Base-by-base conservation (phyloP, 1,140 invertebrate species). In the Pomacea maculata region DNA sequence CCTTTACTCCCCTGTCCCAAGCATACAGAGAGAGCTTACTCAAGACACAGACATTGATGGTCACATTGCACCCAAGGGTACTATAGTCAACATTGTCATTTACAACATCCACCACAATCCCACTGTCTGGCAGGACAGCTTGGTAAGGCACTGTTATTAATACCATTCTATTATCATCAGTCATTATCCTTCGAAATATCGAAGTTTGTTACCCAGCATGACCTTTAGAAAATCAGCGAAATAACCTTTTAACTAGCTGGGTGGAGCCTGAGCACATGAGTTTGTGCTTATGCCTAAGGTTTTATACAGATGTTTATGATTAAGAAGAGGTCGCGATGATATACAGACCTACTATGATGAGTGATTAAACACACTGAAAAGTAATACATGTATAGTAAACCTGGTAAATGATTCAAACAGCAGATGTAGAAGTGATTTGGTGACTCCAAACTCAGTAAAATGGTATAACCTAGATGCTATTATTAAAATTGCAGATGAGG, bases 1-100 rank as follows among this genome's bases (percentile, higher is more conserved):
- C 34, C 81, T 92, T 34, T 89, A 89, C 83, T 81, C 89, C 11
- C 89, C 91, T 6, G 87, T 92, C 1, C 95, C 96, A 2, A 90
- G 95, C 52, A 95, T 97, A 84, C 95, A 95, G 12, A 92, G 96
- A 84, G 91, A 94, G 80, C 79, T 84, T 25, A 82, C 81, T 7
- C 76, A 84, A 77, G 79, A 84, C 71, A 77, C 83, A 25, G 68
- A 71, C 3, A 80, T 87, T 12, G 81, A 83, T 34, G 84, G 83
- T 5, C 55, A 78, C 52, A 75, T 80, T 1, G 79, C 82, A 4
- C 86, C 86, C 2, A 77, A 64, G 25, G 86, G 83, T 34, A 79
- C 82, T 10, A 67, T 79, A 34, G 76, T 87, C 57, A 85, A 73
- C 80, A 76, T 87, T 11, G 64, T 83, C 21, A 65, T 87, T 29